Base-by-base conservation (phyloP, 2,888 invertebrate genomes). In the Rhimphoctona megacephalus region DNA sequence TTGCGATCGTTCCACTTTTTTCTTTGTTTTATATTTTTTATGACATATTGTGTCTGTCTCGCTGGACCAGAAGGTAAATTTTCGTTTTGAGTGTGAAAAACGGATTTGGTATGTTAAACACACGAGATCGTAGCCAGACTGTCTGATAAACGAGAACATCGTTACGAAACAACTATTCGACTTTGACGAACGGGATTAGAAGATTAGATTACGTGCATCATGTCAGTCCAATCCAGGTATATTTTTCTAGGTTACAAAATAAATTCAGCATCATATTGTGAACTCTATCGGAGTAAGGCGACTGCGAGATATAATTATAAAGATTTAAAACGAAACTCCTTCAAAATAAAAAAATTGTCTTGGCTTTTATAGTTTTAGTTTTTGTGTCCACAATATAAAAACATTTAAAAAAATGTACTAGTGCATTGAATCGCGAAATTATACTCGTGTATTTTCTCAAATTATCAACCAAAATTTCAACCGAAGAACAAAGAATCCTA, bases 201-300 rank as follows among this genome's bases (percentile, higher is more conserved):
- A 61, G 36, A 61, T 61, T 30, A 30, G 1, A 30, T 61, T 57
- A 25, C 61, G 46, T 57, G 49, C 64, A 76, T 66, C 43, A 87
- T 87, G 87, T 81, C 88, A 61, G 87, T 86, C 70, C 83, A 88
- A 76, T 85, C 88, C 64, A 83, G 87, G 88, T 87, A 67, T 86
- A 79, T 86, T 46, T 79, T 46, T 36, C 25, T 11, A 74, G 49
- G 64, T 79, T 39, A 83, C 30, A 66, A n/a, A 83, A 64, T 33
- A 67, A 76, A 67, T 74, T 30, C 17, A 6, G 30, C 30, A n/a
- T 52, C 19, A 30, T 19, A 39, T 30, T 54, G 52, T 54, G 17
- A 22, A 39, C 6, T 5, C 5, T 49, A 72, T 46, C 30, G n/a
- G 6, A 43, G 14, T 11, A 17, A 25, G 7, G 2, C 17, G 5